Evolutionary conservation across 2,797 vertebrate genomes (phyloP).

Genomic region (Amblyopsis hoosieri): DNA sequence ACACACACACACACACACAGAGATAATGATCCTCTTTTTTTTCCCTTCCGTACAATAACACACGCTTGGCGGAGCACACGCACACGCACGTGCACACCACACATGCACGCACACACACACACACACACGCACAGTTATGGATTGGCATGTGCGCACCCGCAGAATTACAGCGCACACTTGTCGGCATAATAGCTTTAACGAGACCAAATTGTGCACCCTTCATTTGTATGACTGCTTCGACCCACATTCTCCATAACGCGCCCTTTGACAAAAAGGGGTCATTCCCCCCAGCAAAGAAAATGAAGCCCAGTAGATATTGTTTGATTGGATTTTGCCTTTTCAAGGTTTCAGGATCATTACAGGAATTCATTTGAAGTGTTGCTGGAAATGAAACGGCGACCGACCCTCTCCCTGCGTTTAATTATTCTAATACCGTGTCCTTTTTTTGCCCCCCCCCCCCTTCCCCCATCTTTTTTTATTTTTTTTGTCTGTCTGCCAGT

Average conservation of each 20-base stretch:
- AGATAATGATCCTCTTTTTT: slow-evolving; percentile 7
- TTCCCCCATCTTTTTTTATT: slow-evolving; percentile 34
- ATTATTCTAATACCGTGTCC: slow-evolving; percentile 81
- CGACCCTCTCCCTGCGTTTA: slow-evolving; percentile 75
- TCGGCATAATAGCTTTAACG: slow-evolving; percentile 83
- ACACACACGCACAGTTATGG: slow-evolving; percentile 23
- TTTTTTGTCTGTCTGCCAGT: slow-evolving; percentile 51
- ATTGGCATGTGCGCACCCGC: slow-evolving; percentile 12
- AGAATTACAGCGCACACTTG: slow-evolving; percentile 55
- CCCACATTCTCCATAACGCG: slow-evolving; percentile 75
- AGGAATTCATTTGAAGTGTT: slow-evolving; percentile 85
- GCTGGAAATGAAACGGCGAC: slow-evolving; percentile 81
- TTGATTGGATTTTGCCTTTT: slow-evolving; percentile 86
- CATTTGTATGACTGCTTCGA: slow-evolving; percentile 80
- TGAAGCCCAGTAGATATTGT: slow-evolving; percentile 84
- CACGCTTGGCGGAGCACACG: slow-evolving; percentile 8
- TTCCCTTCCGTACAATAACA: neutral
- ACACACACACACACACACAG: slow-evolving; percentile 7
- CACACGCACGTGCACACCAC: slow-evolving; percentile 16
- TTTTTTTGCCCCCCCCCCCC: slow-evolving; percentile 58
- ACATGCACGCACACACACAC: slow-evolving; percentile 13
- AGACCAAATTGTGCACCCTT: slow-evolving; percentile 81
- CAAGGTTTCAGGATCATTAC: slow-evolving; percentile 84
- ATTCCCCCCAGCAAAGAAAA: slow-evolving; percentile 77
- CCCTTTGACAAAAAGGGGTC: slow-evolving; percentile 84